Evolutionary conservation across 2,797 vertebrate species (phyloP).

Genomic region (Sparus aurata): DNA sequence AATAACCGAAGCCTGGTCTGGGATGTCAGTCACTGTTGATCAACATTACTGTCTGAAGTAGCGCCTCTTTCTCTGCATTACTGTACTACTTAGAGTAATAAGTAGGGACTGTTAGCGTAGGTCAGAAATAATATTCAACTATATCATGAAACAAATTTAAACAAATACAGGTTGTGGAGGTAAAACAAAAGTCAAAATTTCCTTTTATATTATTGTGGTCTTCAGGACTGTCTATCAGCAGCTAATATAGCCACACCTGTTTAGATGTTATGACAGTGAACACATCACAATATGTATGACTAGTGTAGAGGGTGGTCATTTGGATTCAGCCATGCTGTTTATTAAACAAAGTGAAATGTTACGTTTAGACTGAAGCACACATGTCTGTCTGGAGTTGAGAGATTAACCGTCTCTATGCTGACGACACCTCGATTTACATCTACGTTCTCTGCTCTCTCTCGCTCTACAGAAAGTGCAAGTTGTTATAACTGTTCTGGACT

Average conservation of each 20-base stretch:
- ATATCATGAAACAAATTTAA: no score
- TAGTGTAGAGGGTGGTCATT: no score
- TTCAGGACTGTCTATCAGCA: no score
- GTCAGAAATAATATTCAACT: no score
- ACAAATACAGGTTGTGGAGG: no score
- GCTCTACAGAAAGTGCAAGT: slow-evolving; percentile 96
- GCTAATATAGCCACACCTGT: no score
- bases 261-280: no score
- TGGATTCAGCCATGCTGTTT: no score
- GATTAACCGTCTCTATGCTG: not conserved
- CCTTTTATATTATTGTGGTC: no score
- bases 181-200: no score
- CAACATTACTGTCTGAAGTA: slow-evolving; percentile 37
- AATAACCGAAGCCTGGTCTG: slow-evolving; percentile 39
- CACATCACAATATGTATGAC: no score
- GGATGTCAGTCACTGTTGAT: slow-evolving; percentile 50
- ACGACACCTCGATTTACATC: not conserved
- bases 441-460: not conserved
- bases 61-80: not conserved
- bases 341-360: no score
- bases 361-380: not conserved
- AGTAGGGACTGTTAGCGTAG: not conserved
- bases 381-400: not conserved
- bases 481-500: slow-evolving; percentile 99
- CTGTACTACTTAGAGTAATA: slow-evolving; percentile 4